phyloP scores from a whole-genome alignment of 1,140 invertebrate species.

The Dendrolimus punctatus region DNA sequence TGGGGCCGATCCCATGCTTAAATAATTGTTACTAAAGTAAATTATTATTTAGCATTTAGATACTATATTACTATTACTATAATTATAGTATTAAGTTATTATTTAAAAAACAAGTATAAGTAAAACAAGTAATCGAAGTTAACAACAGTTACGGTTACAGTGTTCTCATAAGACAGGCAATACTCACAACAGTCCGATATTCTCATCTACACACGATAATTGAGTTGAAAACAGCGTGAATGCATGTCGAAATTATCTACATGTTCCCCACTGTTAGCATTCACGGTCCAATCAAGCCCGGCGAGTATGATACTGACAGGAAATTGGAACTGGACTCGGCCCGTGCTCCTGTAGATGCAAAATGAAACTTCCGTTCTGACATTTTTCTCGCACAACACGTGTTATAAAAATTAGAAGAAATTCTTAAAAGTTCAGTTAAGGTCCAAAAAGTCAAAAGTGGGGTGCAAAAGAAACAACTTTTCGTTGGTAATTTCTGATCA shows the following conservation, averaged over 20 bases:
- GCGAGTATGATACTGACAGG: conserved; percentile 25
- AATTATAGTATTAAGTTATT: no score
- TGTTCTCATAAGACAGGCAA: not conserved
- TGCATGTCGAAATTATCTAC: conserved; percentile 21
- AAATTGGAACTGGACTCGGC: conserved; percentile 18
- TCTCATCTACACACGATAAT: not conserved
- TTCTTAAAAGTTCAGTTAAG: no score
- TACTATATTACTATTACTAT: no score
- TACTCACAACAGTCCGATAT: not conserved
- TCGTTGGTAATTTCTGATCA: no score
- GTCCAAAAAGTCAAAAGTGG: no score
- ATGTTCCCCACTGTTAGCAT: conserved; percentile 38
- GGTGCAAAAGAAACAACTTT: no score
- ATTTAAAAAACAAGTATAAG: no score
- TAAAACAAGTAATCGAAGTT: no score
- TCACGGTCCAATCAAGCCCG: conserved; percentile 51
- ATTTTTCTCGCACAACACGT: not conserved
- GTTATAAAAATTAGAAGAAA: not conserved
- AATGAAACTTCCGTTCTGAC: not conserved
- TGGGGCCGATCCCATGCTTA: no score
- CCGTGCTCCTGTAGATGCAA: not conserved
- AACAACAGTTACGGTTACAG: no score
- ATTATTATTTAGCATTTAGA: no score
- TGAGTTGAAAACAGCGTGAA: conserved; percentile 12
- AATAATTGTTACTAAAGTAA: no score